Evolutionary conservation across 2,888 invertebrate species (phyloP).

Genomic region (Spicauda simplicius): DNA sequence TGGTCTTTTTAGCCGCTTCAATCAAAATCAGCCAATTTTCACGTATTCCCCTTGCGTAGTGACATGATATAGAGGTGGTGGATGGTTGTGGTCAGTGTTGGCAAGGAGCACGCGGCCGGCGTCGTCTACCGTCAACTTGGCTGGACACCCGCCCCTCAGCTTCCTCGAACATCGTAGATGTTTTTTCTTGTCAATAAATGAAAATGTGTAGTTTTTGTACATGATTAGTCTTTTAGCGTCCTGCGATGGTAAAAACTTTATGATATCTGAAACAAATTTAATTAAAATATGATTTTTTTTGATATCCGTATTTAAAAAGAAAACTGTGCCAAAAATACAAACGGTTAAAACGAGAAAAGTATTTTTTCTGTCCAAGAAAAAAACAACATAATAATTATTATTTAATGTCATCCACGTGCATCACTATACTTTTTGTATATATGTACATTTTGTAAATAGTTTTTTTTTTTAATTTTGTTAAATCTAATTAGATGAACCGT

Average conservation of each 20-base stretch:
- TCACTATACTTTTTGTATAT: too few species aligned
- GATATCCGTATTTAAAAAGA: too few species aligned
- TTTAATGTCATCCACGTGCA: too few species aligned
- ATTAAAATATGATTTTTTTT: not conserved
- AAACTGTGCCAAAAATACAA: too few species aligned
- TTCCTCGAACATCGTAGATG: conserved; percentile 41
- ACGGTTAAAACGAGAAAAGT: too few species aligned
- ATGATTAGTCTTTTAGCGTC: conserved; percentile 34
- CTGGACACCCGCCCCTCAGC: conserved; percentile 40
- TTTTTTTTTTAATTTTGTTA: too few species aligned
- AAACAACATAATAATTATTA: too few species aligned
- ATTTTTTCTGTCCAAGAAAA: too few species aligned
- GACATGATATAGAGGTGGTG: conserved; percentile 18
- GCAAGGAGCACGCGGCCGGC: conserved; percentile 37
- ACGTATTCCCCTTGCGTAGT: conserved; percentile 14
- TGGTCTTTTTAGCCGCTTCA: too few species aligned
- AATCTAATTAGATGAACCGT: too few species aligned
- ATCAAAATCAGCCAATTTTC: conserved; percentile 8
- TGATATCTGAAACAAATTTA: conserved; percentile 15
- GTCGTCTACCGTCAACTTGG: conserved; percentile 41
- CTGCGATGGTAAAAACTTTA: conserved; percentile 6
- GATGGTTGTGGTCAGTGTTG: conserved; percentile 47
- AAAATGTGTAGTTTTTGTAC: conserved; percentile 46
- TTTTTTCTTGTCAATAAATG: conserved; percentile 41
- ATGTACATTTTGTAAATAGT: too few species aligned